Conservation (phyloP, 1,140 invertebrate genomes). For the Heliconius eleuchia region DNA sequence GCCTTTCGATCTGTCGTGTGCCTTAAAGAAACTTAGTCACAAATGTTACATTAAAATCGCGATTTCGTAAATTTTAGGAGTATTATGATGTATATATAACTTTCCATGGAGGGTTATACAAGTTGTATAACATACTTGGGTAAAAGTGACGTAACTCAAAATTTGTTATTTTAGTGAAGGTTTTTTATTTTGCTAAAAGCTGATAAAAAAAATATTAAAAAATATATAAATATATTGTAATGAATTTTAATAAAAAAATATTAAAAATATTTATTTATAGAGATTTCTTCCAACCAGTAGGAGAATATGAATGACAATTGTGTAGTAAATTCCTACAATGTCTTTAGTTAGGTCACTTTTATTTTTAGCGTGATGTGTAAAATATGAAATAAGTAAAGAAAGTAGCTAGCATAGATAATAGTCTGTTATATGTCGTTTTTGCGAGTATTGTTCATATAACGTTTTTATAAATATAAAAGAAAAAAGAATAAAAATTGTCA, state of each 20-base stretch:
- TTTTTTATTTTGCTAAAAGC: not conserved
- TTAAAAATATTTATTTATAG: too few species aligned
- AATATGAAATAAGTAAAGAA: not conserved
- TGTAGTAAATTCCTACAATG: too few species aligned
- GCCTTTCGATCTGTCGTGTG: constrained; percentile 24
- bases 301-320: too few species aligned
- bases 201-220: not conserved
- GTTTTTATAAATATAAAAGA: constrained; percentile 8
- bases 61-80: not conserved
- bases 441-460: not conserved
- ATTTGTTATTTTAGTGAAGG: not conserved
- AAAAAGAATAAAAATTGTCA: not conserved
- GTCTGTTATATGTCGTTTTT: not conserved
- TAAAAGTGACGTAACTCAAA: not conserved
- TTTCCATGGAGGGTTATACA: constrained; percentile 4
- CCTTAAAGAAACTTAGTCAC: constrained; percentile 27
- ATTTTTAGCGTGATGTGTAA: not conserved
- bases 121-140: not conserved
- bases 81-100: not conserved
- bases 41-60: constrained; percentile 16
- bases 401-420: constrained; percentile 2
- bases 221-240: too few species aligned
- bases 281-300: too few species aligned
- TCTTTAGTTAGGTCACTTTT: not conserved
- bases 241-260: too few species aligned